Percentiles rank a stretch among this genome's conserved stretches.
Evolutionary conservation across 1,140 invertebrate species (phyloP).

Genomic region (Sycophila sp.): DNA sequence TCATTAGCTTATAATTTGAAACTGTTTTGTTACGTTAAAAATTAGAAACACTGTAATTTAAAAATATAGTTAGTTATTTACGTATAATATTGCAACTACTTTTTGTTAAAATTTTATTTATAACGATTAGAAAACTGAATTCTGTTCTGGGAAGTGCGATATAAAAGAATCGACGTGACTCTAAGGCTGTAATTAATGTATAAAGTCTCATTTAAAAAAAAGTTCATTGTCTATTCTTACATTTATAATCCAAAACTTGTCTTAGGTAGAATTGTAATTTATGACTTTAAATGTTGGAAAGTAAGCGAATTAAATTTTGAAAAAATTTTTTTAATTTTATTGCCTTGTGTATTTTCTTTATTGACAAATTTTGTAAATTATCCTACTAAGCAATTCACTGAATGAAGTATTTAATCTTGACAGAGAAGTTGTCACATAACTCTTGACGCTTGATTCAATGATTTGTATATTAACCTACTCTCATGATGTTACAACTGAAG

Average conservation of each 20-base stretch:
- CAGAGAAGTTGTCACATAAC: too few species aligned
- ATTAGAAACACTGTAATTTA: conserved; percentile 13
- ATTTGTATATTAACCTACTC: neutral
- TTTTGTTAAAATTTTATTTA: conserved; percentile 27
- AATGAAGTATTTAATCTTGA: too few species aligned
- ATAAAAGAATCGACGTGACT: conserved; percentile 35
- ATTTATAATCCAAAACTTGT: conserved; percentile 44
- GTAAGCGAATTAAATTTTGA: conserved; percentile 40
- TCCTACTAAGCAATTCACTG: too few species aligned
- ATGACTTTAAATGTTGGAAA: conserved; percentile 42
- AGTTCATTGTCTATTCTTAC: conserved; percentile 40
- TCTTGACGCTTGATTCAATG: too few species aligned
- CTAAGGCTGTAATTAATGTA: conserved; percentile 38
- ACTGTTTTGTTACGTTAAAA: conserved; percentile 17
- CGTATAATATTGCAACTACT: too few species aligned
- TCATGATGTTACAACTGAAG: too few species aligned
- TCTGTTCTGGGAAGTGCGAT: conserved; percentile 11
- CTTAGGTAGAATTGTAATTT: conserved; percentile 46
- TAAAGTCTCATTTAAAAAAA: conserved; percentile 42
- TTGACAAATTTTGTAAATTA: conserved; percentile 1
- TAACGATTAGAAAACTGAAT: conserved; percentile 11
- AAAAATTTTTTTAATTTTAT: conserved; percentile 31
- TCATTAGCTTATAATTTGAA: conserved; percentile 10
- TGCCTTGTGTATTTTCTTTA: conserved; percentile 36
- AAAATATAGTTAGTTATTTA: too few species aligned